Evolutionary conservation across 92 coral and sea anemone species (phyloP), one percentile per base, ranked within the genome.

Genomic region (Anthopleura xanthogrammica): DNA sequence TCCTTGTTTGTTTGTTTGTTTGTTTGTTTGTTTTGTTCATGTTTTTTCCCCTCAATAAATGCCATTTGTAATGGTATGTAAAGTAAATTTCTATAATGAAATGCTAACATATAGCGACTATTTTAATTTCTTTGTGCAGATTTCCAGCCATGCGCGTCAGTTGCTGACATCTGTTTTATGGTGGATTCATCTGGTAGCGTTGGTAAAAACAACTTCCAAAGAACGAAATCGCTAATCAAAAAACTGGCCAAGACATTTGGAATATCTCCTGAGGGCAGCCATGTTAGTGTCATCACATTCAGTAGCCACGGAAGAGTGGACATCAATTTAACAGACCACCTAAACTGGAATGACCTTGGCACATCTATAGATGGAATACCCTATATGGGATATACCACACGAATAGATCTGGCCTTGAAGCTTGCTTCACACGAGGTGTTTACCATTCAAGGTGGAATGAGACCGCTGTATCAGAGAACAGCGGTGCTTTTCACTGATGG

Each of bases 141-240:
- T 11, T 54, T 54, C 3, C 58, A 54, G 16, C 58, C 58, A 46
- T 46, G 50, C 9, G 50, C 64, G 8, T 36, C 48, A 24, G 46
- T 73, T 8, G 89, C 88, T 78, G 95, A 92, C 89, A 22, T 92
- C 54, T 91, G 88, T 55, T 92, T 92, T 65, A 73, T 92, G 75
- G 60, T 90, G 56, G 96, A 90, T 78, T 90, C 96, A 39, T 87
- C 96, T 36, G 93, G 89, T 5, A 92, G 96, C 79, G 88, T 92
- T 52, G 72, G 83, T 16, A 82, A 75, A 36, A 77, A 86, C 57
- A 84, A 92, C 66, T 92, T 78, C 82, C 22, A 5, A 23, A 87
- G 86, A n/a, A 83, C 60, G 81, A 16, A 90, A 90, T 90, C 41
- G 88, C 82, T 72, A 9, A 46, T 46, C 50, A 46, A 46, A 46